Conservation (phyloP, 1,140 invertebrate species). For the Drosophila lini region DNA sequence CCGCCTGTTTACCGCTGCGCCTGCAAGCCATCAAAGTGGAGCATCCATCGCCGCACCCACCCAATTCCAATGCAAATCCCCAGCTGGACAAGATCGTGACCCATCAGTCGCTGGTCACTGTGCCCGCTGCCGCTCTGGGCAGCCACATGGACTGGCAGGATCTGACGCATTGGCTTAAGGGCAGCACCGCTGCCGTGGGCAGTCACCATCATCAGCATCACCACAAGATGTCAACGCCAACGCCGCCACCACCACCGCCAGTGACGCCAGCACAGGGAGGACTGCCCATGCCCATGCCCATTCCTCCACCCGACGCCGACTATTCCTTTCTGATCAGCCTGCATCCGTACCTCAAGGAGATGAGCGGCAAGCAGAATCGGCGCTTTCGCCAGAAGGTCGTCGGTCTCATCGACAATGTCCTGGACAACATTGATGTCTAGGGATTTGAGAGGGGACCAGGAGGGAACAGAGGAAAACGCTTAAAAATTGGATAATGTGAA, state of each 20-base stretch:
- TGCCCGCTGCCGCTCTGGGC: slow-evolving; percentile 58
- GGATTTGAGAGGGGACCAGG: not conserved
- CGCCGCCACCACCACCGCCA: slow-evolving; percentile 31
- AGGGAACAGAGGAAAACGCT: not conserved
- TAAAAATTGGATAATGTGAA: not conserved
- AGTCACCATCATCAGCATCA: slow-evolving; percentile 8
- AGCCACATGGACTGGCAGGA: slow-evolving; percentile 64
- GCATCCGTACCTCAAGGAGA: slow-evolving; percentile 78
- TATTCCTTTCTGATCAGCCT: slow-evolving; percentile 79
- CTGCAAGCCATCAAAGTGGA: slow-evolving; percentile 70
- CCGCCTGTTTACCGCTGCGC: slow-evolving; percentile 44
- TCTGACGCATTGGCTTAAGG: slow-evolving; percentile 61
- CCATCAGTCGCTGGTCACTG: slow-evolving; percentile 60
- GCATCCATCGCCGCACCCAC: slow-evolving; percentile 12
- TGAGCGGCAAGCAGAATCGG: slow-evolving; percentile 79
- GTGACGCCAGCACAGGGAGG: slow-evolving; percentile 4
- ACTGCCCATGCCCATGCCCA: slow-evolving; percentile 3
- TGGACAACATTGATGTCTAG: slow-evolving; percentile 68
- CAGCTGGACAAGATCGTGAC: slow-evolving; percentile 40
- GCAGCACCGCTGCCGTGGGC: slow-evolving; percentile 13
- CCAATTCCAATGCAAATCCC: not conserved
- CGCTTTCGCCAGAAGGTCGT: slow-evolving; percentile 78
- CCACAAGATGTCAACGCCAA: slow-evolving; percentile 30
- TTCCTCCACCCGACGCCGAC: slow-evolving; percentile 64
- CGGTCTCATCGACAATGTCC: slow-evolving; percentile 73